A percentile compares a stretch with the other conserved stretches of the same genome.
Evolutionary conservation across 2,797 vertebrate genomes (phyloP).

Genomic region (Pangasius djambal): DNA sequence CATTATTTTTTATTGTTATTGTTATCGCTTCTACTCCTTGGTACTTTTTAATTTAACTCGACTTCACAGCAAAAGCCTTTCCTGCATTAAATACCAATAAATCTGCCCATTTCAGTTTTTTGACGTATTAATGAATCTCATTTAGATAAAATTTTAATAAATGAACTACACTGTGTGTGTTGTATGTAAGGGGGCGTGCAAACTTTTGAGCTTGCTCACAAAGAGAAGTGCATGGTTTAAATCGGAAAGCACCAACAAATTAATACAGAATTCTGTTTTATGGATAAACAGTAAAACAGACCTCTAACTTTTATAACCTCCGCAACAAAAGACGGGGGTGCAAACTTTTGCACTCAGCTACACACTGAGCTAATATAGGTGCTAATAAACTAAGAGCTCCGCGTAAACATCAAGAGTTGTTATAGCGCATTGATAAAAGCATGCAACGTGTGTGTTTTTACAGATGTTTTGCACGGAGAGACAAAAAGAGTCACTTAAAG

Average conservation of each 20-base stretch:
- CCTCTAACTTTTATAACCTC: background rate
- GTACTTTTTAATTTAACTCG: background rate
- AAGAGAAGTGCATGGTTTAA: background rate
- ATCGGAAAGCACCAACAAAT: background rate
- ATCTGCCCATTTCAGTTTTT: background rate
- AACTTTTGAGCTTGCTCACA: background rate
- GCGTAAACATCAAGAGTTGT: too few species aligned
- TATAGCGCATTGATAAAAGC: background rate
- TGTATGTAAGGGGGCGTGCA: background rate
- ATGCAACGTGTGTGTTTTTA: too few species aligned
- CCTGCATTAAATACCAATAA: background rate
- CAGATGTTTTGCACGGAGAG: background rate
- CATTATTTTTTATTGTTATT: background rate
- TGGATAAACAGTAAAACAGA: too few species aligned
- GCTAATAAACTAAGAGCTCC: background rate
- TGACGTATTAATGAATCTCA: background rate
- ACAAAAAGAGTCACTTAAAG: too few species aligned
- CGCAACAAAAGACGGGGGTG: too few species aligned
- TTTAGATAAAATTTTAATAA: background rate
- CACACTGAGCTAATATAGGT: background rate
- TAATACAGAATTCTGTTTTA: background rate
- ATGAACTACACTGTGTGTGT: background rate
- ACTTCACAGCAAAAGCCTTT: background rate
- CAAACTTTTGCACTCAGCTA: background rate
- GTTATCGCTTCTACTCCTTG: background rate